Conservation (phyloP, 2,113 vertebrate species). For the Cranoglanis bouderius region DNA sequence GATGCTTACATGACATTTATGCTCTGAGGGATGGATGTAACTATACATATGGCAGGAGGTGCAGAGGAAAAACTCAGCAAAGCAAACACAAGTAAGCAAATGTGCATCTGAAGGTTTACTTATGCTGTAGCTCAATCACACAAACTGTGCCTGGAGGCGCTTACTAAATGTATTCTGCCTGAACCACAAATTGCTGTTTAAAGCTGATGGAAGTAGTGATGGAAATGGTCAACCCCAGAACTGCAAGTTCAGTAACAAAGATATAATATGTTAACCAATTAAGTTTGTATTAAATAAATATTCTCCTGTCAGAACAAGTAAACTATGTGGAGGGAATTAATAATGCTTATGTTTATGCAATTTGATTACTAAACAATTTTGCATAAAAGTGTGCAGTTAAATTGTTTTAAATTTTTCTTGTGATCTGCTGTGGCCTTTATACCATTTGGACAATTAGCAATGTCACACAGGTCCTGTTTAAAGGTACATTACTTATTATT, state of each 20-base stretch:
- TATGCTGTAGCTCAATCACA: neutral
- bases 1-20: slow-evolving; percentile 4
- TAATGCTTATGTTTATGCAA: neutral
- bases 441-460: neutral
- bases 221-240: neutral
- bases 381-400: neutral
- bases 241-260: neutral
- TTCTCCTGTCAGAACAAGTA: neutral
- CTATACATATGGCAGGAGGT: too few species aligned
- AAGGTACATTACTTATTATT: neutral
- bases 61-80: neutral
- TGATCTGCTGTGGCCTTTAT: neutral
- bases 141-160: neutral
- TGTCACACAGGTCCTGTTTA: neutral
- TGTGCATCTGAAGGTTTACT: neutral
- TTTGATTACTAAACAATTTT: neutral
- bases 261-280: neutral
- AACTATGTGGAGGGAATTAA: neutral
- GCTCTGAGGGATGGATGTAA: neutral
- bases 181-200: neutral
- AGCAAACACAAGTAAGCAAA: neutral
- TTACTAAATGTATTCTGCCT: neutral
- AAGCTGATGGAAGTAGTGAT: neutral
- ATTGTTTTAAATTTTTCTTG: neutral
- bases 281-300: neutral